These are phyloP conservation scores for Typhlomys cinereus DNA, from an alignment of 2,113 vertebrate genomes.

Conservation along the genomic window DNA sequence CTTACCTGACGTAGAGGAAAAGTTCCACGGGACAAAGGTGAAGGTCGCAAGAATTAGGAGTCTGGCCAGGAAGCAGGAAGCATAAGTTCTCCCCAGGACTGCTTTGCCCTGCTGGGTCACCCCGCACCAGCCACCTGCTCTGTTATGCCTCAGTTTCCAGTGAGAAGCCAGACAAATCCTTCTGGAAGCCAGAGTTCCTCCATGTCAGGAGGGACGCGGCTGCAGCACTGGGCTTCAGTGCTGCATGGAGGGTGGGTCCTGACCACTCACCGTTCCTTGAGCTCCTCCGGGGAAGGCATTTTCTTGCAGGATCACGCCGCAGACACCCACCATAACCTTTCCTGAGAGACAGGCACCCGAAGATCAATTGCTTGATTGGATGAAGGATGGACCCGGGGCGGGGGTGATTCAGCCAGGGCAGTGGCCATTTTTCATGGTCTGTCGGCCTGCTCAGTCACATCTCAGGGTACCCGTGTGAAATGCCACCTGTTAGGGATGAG, in stretches of 20 bases:
- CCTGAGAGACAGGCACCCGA: not conserved
- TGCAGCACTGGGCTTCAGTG: not conserved
- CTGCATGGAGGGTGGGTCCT: fast-evolving
- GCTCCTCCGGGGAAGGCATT: slow-evolving; percentile 15
- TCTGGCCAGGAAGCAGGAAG: not conserved
- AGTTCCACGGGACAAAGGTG: not conserved
- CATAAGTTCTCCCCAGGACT: not conserved
- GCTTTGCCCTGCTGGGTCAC: not conserved
- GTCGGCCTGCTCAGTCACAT: not conserved
- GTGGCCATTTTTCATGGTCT: slow-evolving; percentile 50
- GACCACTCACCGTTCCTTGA: not conserved
- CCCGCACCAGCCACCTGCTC: no score
- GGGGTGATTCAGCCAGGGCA: not conserved
- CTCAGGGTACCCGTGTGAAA: slow-evolving; percentile 11
- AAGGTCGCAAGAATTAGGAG: not conserved
- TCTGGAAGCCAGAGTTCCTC: not conserved
- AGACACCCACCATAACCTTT: slow-evolving; percentile 52
- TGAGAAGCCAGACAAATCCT: not conserved
- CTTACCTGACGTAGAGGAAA: not conserved
- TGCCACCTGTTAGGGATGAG: slow-evolving; percentile 67
- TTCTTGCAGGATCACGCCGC: slow-evolving; percentile 55
- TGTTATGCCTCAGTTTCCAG: not conserved
- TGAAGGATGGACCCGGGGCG: slow-evolving; percentile 41
- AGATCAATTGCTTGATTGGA: slow-evolving; percentile 66
- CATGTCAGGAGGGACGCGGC: not conserved